A percentile compares a stretch with the other conserved stretches of the same genome.
Conservation (phyloP, 2,797 vertebrate genomes). For the Martes flavigula region DNA sequence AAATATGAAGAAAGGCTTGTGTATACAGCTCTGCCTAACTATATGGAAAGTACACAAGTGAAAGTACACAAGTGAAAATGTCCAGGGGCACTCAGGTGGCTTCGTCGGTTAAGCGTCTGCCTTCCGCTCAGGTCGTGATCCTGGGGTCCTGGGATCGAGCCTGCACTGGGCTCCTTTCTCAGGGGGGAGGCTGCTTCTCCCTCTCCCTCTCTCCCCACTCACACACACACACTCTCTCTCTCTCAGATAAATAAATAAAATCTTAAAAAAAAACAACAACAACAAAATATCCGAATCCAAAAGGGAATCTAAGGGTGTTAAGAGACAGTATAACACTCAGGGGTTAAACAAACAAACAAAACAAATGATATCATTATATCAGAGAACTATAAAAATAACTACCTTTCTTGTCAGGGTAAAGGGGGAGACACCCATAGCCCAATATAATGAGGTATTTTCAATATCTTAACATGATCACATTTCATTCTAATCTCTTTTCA, state of each 20-base stretch:
- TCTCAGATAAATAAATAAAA: background rate
- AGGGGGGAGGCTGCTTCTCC: background rate
- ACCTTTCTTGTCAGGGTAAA: background rate
- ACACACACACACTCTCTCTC: rapidly evolving
- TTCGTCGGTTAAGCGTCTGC: background rate
- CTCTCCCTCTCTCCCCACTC: background rate
- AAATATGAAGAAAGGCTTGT: background rate
- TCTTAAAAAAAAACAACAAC: background rate
- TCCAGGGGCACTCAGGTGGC: background rate
- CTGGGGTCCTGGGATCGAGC: background rate
- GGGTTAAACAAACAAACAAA: background rate
- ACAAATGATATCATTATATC: background rate
- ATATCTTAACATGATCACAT: background rate
- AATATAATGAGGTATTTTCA: background rate
- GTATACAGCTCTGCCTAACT: background rate
- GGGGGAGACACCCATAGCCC: background rate
- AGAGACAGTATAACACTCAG: background rate
- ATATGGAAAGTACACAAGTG: background rate
- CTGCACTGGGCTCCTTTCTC: background rate
- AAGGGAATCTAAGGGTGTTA: background rate
- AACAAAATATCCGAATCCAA: constrained; percentile 3
- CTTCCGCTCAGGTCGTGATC: background rate
- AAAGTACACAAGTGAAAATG: background rate
- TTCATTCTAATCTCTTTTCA: background rate
- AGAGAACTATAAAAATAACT: background rate